Conservation (phyloP, 2,797 vertebrate genomes). For the Centropyge bicolor region DNA sequence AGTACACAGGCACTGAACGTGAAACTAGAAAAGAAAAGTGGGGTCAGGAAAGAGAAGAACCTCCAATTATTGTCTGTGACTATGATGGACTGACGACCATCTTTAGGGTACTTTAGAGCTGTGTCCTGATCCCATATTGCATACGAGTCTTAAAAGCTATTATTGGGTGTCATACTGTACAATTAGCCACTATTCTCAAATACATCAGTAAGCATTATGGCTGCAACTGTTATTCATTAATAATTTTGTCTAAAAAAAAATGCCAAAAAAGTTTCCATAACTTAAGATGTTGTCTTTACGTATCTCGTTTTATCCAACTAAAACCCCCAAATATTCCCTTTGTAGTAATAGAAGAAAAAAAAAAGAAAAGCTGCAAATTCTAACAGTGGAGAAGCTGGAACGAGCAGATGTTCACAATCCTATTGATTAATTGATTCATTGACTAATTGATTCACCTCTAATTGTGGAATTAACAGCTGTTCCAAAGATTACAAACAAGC, state of each 20-base stretch:
- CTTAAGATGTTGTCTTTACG: not conserved
- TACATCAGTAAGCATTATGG: not conserved
- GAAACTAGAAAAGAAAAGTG: not conserved
- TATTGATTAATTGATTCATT: not conserved
- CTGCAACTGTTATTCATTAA: not conserved
- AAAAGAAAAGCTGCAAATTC: not conserved
- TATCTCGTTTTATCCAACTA: not conserved
- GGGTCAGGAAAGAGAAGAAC: conserved; percentile 3
- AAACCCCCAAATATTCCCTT: not conserved
- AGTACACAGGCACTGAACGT: conserved; percentile 24
- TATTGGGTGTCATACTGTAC: not conserved
- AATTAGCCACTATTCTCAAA: not conserved
- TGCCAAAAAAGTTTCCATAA: not conserved
- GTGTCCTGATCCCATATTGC: conserved; percentile 53
- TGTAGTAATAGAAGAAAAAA: not conserved
- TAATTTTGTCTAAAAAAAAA: conserved; percentile 3
- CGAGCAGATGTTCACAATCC: not conserved
- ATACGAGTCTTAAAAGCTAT: too few relatives aligned
- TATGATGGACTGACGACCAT: not conserved
- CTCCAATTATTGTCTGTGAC: conserved; percentile 6
- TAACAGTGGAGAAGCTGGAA: not conserved
- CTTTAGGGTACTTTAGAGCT: conserved; percentile 38
- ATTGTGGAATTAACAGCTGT: not conserved
- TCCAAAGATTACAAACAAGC: not conserved
- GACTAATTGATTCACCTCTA: not conserved